Percentiles rank a stretch among this genome's conserved stretches.
Conservation (phyloP, 2,888 invertebrate species). For the Patella ulyssiponensis region DNA sequence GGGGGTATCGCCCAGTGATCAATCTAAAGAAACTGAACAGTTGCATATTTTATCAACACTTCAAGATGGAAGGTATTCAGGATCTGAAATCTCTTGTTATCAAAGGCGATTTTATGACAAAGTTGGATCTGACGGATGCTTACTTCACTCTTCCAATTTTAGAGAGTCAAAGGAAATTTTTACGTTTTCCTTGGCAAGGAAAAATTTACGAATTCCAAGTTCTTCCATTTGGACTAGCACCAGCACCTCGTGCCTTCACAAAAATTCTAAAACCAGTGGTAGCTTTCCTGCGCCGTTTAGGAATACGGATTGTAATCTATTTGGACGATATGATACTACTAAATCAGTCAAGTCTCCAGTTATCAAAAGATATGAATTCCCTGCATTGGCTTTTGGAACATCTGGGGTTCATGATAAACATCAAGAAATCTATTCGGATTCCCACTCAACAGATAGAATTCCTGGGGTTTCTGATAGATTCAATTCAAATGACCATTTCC, state of each 20-base stretch:
- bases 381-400: neutral
- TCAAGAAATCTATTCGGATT: constrained; percentile 15
- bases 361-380: constrained; percentile 9
- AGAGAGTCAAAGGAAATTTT: constrained; percentile 18
- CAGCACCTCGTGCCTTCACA: constrained; percentile 19
- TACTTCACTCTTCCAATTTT: constrained; percentile 33
- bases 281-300: constrained; percentile 20
- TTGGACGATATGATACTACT: constrained; percentile 29
- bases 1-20: constrained; percentile 24
- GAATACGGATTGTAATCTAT: constrained; percentile 25
- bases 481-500: constrained; percentile 15
- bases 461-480: constrained; percentile 23
- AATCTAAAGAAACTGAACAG: constrained; percentile 23
- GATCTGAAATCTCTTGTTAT: constrained; percentile 17
- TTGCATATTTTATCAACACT: constrained; percentile 23
- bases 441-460: constrained; percentile 23
- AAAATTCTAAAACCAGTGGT: constrained; percentile 30
- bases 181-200: constrained; percentile 24
- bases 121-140: constrained; percentile 30
- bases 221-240: constrained; percentile 28
- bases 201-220: constrained; percentile 23
- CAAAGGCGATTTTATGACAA: constrained; percentile 25
- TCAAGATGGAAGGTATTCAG: constrained; percentile 22
- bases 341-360: constrained; percentile 11
- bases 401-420: constrained; percentile 20